Evolutionary conservation across 2,797 vertebrate genomes (phyloP).

Genomic region (Tinamus major): DNA sequence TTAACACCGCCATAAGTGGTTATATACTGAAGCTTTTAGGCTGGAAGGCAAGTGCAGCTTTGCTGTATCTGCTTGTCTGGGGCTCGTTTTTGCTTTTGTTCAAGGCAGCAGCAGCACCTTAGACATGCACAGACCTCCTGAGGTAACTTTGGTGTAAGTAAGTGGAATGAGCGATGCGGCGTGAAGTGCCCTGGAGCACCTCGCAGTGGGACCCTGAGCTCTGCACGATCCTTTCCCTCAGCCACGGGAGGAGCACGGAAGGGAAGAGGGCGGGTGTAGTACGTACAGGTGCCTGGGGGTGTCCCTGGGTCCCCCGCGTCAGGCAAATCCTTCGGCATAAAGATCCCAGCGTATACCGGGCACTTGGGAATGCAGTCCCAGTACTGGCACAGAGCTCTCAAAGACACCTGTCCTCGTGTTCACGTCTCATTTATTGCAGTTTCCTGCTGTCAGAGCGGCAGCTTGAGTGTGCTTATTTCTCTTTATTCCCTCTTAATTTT

Average conservation of each 20-base stretch:
- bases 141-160: not conserved
- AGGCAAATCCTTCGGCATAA: not conserved
- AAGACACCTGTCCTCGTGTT: not conserved
- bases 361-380: not conserved
- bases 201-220: not conserved
- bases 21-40: not conserved
- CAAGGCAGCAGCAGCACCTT: too few relatives aligned
- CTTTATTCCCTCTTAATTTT: rapidly evolving
- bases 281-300: not conserved
- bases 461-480: rapidly evolving
- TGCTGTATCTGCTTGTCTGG: not conserved
- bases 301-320: not conserved
- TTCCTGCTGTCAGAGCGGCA: not conserved
- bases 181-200: not conserved
- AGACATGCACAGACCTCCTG: not conserved
- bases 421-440: rapidly evolving
- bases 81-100: not conserved
- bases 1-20: not conserved
- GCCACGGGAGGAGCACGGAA: not conserved
- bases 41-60: not conserved
- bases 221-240: not conserved
- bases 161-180: not conserved
- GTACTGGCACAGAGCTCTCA: not conserved
- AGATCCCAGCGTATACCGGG: not conserved
- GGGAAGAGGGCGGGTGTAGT: not conserved